Base-by-base conservation (phyloP, 2,888 invertebrate genomes). In the Ormyrus thymus region DNA sequence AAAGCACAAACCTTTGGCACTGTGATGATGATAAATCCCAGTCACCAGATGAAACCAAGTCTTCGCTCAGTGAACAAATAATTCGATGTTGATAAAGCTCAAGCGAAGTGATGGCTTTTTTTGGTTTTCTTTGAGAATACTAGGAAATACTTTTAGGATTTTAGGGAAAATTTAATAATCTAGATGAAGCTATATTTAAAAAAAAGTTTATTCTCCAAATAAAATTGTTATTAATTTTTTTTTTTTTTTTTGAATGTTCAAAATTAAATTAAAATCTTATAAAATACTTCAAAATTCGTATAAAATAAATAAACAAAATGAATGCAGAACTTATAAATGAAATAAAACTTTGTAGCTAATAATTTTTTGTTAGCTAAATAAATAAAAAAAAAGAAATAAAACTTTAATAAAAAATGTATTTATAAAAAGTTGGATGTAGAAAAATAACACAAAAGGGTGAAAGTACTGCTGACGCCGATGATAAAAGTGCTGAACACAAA, bases 31-130 rank as follows among this genome's bases (percentile, higher is more conserved):
- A 61, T 55, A 55, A 29, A 43, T 70, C 78, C 81, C 83, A 82
- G 81, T 82, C 83, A 85, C 84, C 83, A 76, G 76, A 81, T 61
- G 61, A 45, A 64, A 76, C 6, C n/a, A 62, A 43, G 53, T 79
- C 79, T 71, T 72, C 79, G 66, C 51, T 62, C 79, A 55, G 68
- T 65, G 15, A 72, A 76, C 72, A 79, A 8, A 66, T 15, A 73
- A 51, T 29, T 76, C 72, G 73, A 80, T 80, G 74, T 75, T 70
- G 56, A 64, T 71, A 77, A 80, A 79, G 80, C 80, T 80, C 65
- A 80, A 80, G 80, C 80, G 72, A 53, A 29, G 45, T 71, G 29
- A 68, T 59, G 55, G 6, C 13, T 64, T 75, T 74, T 58, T 78
- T 61, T 15, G 3, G 29, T 29, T 29, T 29, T 29, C 29, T 29